These are phyloP conservation scores for Elachura formosa DNA, from an alignment of 2,113 vertebrate species.

Conservation along the genomic window DNA sequence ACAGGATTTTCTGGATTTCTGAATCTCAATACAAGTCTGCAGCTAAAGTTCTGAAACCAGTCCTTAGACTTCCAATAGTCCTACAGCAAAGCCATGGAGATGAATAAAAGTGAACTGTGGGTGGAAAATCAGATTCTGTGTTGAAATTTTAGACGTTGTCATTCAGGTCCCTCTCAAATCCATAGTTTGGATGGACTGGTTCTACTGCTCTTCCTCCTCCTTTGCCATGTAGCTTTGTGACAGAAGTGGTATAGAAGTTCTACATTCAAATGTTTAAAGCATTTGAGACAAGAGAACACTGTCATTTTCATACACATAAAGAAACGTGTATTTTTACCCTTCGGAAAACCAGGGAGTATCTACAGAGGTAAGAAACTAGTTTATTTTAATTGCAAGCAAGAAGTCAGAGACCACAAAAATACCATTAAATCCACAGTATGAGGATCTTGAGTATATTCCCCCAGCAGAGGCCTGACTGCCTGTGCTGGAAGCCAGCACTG, in stretches of 20 bases:
- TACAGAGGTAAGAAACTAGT: neutral
- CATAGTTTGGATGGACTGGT: neutral
- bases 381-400: neutral
- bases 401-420: neutral
- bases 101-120: neutral
- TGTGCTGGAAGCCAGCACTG: neutral
- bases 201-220: neutral
- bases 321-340: neutral
- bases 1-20: slow-evolving; percentile 41
- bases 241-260: neutral
- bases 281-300: neutral
- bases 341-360: neutral
- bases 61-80: neutral
- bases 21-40: neutral
- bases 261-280: neutral
- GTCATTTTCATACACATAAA: neutral
- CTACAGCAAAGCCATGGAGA: neutral
- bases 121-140: neutral
- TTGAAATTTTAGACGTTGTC: neutral
- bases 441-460: neutral
- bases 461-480: neutral
- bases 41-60: neutral
- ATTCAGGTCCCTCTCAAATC: neutral
- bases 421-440: neutral
- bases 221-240: neutral